Evolutionary conservation across 2,888 invertebrate species (phyloP).

Genomic region (Coremacera marginata): DNA sequence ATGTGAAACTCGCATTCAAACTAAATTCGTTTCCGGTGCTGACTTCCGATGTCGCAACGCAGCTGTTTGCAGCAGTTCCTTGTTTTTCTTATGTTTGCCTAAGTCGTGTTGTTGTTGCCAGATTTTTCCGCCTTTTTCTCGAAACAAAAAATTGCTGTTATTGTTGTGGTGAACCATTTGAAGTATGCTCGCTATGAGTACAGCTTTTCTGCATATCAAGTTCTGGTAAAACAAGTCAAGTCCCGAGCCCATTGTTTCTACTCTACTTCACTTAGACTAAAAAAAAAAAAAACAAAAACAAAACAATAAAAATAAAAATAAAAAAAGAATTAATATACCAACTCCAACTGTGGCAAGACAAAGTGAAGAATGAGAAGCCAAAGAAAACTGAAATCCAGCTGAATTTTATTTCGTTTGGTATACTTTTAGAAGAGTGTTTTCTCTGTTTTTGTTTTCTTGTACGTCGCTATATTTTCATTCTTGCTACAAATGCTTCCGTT

Average conservation of each 20-base stretch:
- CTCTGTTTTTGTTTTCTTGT: neutral
- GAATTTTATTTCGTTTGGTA: neutral
- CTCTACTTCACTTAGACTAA: neutral
- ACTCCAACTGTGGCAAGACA: neutral
- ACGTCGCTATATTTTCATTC: neutral
- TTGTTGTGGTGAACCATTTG: neutral
- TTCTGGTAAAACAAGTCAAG: conserved; percentile 1
- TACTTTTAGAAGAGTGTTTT: neutral
- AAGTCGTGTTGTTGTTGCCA: neutral
- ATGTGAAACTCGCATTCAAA: conserved; percentile 12
- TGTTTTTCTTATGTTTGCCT: neutral
- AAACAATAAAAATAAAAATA: neutral
- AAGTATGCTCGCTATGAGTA: neutral
- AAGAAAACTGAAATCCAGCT: neutral
- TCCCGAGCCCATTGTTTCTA: conserved; percentile 8
- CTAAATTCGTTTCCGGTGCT: conserved; percentile 19
- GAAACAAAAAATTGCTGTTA: neutral
- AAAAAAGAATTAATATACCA: neutral
- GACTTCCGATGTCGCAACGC: conserved; percentile 10
- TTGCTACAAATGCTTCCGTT: conserved; percentile 32
- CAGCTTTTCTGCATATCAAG: conserved; percentile 1
- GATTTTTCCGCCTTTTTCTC: neutral
- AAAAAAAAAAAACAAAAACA: neutral
- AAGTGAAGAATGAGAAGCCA: no score
- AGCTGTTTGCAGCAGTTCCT: neutral